Conservation (phyloP, 2,797 vertebrate genomes). For the Schizopygopsis pylzovi region DNA sequence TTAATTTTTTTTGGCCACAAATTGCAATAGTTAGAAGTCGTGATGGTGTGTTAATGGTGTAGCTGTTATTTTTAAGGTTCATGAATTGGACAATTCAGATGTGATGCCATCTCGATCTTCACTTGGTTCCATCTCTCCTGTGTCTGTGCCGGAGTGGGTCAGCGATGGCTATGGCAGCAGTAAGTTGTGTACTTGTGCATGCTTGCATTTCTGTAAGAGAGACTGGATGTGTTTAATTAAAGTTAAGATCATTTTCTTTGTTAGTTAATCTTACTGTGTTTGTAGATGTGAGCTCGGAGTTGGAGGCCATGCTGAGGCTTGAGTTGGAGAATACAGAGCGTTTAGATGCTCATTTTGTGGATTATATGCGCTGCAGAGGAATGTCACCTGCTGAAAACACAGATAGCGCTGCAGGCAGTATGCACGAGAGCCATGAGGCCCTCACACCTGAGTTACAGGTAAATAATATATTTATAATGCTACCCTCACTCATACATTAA, state of each 20-base stretch:
- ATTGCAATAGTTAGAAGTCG: neutral
- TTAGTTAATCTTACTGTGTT: neutral
- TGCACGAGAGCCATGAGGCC: conserved; percentile 78
- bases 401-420: conserved; percentile 76
- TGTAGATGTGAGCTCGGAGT: conserved; percentile 80
- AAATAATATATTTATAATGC: neutral
- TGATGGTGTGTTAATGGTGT: neutral
- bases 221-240: neutral
- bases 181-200: conserved; percentile 73
- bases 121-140: conserved; percentile 76
- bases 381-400: conserved; percentile 75
- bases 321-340: conserved; percentile 75
- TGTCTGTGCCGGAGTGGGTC: conserved; percentile 76
- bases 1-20: neutral
- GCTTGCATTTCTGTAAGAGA: neutral
- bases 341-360: conserved; percentile 76
- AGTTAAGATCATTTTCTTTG: neutral
- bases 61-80: conserved; percentile 68
- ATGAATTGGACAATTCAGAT: conserved; percentile 79
- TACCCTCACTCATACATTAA: neutral
- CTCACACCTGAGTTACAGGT: conserved; percentile 90
- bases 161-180: conserved; percentile 83
- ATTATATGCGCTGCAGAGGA: conserved; percentile 75
- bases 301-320: conserved; percentile 76
- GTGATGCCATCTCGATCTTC: conserved; percentile 77